Percentiles rank a stretch among this genome's conserved stretches.
These are phyloP conservation scores for Orthonyx spaldingii DNA, from an alignment of 2,113 vertebrate species.

Conservation along the genomic window DNA sequence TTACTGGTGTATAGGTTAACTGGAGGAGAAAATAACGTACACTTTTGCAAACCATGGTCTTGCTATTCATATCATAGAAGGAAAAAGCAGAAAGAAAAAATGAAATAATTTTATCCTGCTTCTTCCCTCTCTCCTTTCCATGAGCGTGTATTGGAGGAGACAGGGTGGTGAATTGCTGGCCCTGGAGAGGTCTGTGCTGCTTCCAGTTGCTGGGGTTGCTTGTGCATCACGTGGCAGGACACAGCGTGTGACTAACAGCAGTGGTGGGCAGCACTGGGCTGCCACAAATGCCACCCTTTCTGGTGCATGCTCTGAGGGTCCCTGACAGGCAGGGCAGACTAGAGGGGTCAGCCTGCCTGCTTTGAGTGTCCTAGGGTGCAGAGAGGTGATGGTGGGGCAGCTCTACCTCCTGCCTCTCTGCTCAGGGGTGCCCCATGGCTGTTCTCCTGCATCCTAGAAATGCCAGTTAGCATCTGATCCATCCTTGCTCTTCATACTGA, in stretches of 20 bases:
- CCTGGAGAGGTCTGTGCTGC: not conserved
- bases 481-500: rapidly evolving
- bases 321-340: not conserved
- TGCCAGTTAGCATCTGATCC: rapidly evolving
- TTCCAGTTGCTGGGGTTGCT: not conserved
- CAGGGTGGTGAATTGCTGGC: not conserved
- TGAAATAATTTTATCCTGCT: not conserved
- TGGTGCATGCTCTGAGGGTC: rapidly evolving
- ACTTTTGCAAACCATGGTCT: not conserved
- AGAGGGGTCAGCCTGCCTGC: rapidly evolving
- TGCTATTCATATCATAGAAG: not conserved
- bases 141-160: not conserved
- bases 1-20: not conserved
- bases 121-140: not conserved
- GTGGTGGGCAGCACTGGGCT: not conserved
- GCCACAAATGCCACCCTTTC: not conserved
- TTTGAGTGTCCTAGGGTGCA: rapidly evolving
- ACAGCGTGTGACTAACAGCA: rapidly evolving
- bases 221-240: not conserved
- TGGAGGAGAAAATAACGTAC: not conserved
- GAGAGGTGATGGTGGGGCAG: not conserved
- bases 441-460: not conserved
- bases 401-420: not conserved
- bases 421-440: not conserved
- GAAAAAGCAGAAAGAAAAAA: not conserved